A percentile compares a stretch with the other conserved stretches of the same genome.
Conservation (phyloP, 2,113 vertebrate species). For the Rhodinocichla rosea region DNA sequence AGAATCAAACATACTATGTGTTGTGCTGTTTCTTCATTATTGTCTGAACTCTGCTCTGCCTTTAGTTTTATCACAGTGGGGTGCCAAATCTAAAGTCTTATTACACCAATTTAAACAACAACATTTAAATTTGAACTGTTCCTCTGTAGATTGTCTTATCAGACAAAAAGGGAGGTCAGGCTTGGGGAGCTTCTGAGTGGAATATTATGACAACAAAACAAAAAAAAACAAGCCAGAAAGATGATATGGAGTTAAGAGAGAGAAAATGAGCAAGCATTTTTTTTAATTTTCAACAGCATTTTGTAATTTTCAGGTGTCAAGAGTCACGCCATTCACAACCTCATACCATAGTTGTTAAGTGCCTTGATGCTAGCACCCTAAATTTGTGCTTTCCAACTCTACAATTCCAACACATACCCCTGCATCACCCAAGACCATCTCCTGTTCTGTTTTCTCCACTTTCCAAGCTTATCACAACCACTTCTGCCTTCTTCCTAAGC, state of each 20-base stretch:
- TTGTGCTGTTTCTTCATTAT: background rate
- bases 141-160: background rate
- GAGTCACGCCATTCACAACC: background rate
- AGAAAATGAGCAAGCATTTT: background rate
- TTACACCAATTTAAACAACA: background rate
- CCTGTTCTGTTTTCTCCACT: background rate
- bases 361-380: background rate
- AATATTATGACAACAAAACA: background rate
- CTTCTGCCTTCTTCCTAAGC: background rate
- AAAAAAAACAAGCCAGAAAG: background rate
- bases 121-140: background rate
- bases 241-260: background rate
- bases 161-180: background rate
- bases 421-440: background rate
- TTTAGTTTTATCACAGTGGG: background rate
- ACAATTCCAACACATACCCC: background rate
- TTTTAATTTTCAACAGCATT: background rate
- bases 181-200: background rate
- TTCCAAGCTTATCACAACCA: background rate
- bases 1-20: background rate
- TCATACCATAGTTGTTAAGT: rapidly evolving
- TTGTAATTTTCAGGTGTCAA: background rate
- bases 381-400: background rate
- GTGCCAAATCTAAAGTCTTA: background rate
- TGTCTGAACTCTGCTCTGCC: background rate